Conservation (phyloP, 2,113 vertebrate species). For the Chaetura pelagica region DNA sequence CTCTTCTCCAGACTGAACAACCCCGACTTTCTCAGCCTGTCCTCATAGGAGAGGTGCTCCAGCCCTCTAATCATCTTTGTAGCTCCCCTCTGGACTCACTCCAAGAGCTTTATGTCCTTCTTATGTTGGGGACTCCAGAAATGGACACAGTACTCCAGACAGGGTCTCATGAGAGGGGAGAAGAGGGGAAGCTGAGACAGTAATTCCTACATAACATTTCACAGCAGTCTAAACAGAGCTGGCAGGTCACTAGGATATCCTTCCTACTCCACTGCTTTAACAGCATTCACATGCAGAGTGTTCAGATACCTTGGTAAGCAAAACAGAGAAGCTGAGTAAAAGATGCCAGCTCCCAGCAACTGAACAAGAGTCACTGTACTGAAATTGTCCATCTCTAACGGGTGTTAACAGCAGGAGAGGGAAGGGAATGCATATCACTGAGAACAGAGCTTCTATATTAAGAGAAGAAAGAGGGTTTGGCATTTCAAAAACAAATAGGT, state of each 20-base stretch:
- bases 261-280: background rate
- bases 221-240: background rate
- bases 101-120: no score
- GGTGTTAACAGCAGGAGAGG: background rate
- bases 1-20: no score
- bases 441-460: background rate
- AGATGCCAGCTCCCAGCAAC: background rate
- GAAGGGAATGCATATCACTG: background rate
- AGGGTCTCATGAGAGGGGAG: no score
- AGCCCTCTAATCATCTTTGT: no score
- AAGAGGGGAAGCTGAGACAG: background rate
- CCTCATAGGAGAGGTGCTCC: no score
- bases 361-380: background rate
- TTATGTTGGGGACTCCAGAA: no score
- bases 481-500: background rate
- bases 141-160: no score
- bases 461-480: background rate
- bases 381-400: background rate
- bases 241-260: background rate
- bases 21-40: no score
- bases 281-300: background rate
- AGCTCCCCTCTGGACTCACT: no score
- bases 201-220: background rate
- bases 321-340: background rate
- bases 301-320: rapidly evolving